phyloP scores from a whole-genome alignment of 35 echinoderm and acorn worm species.

The Strongylocentrotus purpuratus region DNA sequence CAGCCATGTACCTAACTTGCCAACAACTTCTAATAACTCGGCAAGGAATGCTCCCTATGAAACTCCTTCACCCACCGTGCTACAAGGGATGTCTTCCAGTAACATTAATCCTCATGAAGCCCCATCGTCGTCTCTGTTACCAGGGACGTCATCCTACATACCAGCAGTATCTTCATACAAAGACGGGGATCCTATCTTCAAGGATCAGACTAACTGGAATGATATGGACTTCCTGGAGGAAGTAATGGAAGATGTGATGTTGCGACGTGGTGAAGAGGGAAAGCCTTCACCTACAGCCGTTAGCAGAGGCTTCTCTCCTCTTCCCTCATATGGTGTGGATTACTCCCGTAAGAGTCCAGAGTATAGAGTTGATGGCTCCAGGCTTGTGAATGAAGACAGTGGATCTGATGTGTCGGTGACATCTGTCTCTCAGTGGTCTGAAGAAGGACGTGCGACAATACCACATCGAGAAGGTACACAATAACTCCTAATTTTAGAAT shows the following conservation, averaged over 20 bases:
- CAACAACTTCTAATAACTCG: background rate
- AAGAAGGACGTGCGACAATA: background rate
- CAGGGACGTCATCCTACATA: background rate
- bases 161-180: background rate
- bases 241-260: constrained; percentile 53
- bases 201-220: constrained; percentile 8
- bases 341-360: background rate
- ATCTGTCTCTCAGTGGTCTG: constrained; percentile 24
- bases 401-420: constrained; percentile 28
- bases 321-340: background rate
- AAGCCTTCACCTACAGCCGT: background rate
- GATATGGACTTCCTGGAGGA: constrained; percentile 51
- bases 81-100: background rate
- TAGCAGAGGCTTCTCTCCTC: constrained; percentile 37
- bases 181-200: background rate
- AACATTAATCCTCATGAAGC: background rate
- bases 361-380: background rate
- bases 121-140: background rate
- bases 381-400: background rate
- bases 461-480: background rate
- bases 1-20: background rate
- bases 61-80: background rate
- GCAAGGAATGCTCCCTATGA: background rate
- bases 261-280: background rate
- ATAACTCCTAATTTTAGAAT: background rate